Base-by-base conservation (phyloP, 2,888 invertebrate genomes). In the Clusia tigrina region DNA sequence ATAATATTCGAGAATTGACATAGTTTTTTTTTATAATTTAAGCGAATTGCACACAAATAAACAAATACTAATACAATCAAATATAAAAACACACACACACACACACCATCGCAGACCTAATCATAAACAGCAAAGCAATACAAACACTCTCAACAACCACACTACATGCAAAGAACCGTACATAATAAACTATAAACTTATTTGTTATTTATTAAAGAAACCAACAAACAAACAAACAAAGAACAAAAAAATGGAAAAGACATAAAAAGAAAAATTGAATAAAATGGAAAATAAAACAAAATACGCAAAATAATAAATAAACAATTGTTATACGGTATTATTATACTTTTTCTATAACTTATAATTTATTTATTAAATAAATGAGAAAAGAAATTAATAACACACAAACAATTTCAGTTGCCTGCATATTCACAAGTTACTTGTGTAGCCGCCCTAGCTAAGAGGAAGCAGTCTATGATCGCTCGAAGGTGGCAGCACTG, bases 341-440 rank as follows among this genome's bases (percentile, higher is more conserved):
- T 80, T 80, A 80, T 80, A 80, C 80, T 80, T 80, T 79, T 80
- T 80, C 81, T 80, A 80, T 80, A 78, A 78, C 74, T 80, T 80
- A 80, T 80, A 75, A 80, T 80, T 80, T 78, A 77, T 75, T 76
- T 77, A 80, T 76, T 78, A 77, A 78, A 71, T 74, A 74, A 72
- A 63, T 72, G 72, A 66, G 54, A 42, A 48, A 54, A 58, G 46
- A 57, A 61, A 60, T 48, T 46, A 59, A 70, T 67, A 67, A 67
- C n/a, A n/a, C n/a, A n/a, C n/a, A n/a, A n/a, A n/a, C n/a, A n/a
- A n/a, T n/a, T n/a, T n/a, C n/a, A n/a, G n/a, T n/a, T n/a, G n/a
- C n/a, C n/a, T n/a, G n/a, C n/a, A n/a, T n/a, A n/a, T n/a, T n/a
- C n/a, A n/a, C n/a, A n/a, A n/a, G n/a, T n/a, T n/a, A n/a, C n/a